Evolutionary conservation across 2,888 invertebrate species (phyloP), one percentile per base, ranked within the genome.

Genomic region (Galerucella nymphaeae): DNA sequence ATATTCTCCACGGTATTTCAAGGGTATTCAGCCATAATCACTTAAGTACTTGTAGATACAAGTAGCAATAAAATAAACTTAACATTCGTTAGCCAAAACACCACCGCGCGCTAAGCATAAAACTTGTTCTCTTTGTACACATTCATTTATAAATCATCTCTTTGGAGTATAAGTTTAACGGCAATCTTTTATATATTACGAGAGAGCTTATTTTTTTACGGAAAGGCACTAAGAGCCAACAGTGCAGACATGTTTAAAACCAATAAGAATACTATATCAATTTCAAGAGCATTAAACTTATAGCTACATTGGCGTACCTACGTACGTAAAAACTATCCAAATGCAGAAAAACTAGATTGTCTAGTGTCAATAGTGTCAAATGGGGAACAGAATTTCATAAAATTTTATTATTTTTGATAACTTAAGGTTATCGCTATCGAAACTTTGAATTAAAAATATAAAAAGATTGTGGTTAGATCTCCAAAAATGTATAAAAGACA

Each of bases 131-230:
- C 42, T 58, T 66, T 66, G 50, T 58, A 58, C 30, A 48, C 45
- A 62, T 62, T 13, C 13, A 9, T n/a, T 11, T 50, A 69, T 69
- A 69, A 69, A 69, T 69, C 68, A 62, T 62, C 55, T 55, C 38
- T 41, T 2, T n/a, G 48, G 58, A 67, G 23, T 59, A 45, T 45
- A n/a, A 66, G 67, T 68, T 62, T 69, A 69, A 69, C 68, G 68
- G 68, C 62, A 30, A 69, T 53, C 58, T 41, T 69, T 62, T 62
- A 69, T 69, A 62, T 62, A 53, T 61, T 53, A 53, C 11, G 42
- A 61, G 42, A 41, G 61, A 10, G 38, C 10, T 61, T 61, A 61
- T n/a, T 41, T 61, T 61, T 18, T 61, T 61, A 61, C 42, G 42
- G 42, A 69, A 62, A 69, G 58, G 62, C 68, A 41, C 62, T n/a